These are phyloP conservation scores for Aphelenchoides besseyi DNA, from an alignment of 1,140 invertebrate species.

Conservation along the genomic window DNA sequence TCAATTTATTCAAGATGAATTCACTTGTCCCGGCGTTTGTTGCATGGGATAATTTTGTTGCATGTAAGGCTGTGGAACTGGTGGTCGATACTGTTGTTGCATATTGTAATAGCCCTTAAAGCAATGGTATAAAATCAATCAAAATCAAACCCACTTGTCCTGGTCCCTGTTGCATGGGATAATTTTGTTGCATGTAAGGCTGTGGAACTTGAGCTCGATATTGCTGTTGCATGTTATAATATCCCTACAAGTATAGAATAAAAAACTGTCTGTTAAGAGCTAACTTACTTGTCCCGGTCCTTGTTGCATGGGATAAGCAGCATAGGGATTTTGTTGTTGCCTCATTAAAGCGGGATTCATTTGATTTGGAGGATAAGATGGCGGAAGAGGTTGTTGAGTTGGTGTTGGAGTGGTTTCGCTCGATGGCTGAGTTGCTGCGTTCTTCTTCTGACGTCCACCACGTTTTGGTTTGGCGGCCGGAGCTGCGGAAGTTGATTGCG, in stretches of 20 bases:
- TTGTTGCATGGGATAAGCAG: slow-evolving; percentile 19
- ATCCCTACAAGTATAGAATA: too few species aligned
- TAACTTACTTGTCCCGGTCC: slow-evolving; percentile 18
- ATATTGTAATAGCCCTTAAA: too few species aligned
- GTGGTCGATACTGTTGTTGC: not conserved
- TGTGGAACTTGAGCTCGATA: not conserved
- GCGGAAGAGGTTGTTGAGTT: slow-evolving; percentile 27
- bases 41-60: not conserved
- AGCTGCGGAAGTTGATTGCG: slow-evolving; percentile 19
- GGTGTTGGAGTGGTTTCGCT: slow-evolving; percentile 28
- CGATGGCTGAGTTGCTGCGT: not conserved
- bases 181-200: not conserved
- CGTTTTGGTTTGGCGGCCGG: not conserved
- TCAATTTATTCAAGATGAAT: too few species aligned
- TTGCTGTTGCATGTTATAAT: not conserved
- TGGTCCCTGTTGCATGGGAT: not conserved
- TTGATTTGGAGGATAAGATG: slow-evolving; percentile 9
- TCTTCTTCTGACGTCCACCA: slow-evolving; percentile 3
- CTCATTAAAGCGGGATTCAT: slow-evolving; percentile 15
- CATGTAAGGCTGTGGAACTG: not conserved
- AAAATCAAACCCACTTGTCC: not conserved
- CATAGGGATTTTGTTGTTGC: slow-evolving; percentile 1
- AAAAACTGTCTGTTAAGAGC: too few species aligned
- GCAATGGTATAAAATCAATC: not conserved
- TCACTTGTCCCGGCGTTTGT: not conserved